Evolutionary conservation across 1,140 invertebrate genomes (phyloP), one percentile per base, ranked within the genome.

Genomic region (Asobara japonica): DNA sequence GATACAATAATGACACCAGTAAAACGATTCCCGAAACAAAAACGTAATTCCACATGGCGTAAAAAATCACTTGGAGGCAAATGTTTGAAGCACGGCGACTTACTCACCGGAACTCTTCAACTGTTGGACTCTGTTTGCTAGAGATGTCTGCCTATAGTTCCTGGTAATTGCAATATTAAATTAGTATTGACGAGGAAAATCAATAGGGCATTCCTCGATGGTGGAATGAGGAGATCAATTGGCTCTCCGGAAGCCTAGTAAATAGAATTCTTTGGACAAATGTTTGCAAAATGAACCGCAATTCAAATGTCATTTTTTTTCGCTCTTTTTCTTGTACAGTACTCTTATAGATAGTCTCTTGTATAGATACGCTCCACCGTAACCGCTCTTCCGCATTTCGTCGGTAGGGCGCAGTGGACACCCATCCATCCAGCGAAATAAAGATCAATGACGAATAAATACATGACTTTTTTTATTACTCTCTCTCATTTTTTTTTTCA

Each of bases 81-180:
- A 36, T 56, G 8, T 5, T 56, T 25, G 22, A 25, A 25, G 18
- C 11, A 25, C 11, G 7, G 11, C 22, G 25, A 56, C n/a, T 36
- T 7, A 51, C 4, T 56, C 16, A 25, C 8, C 0, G 22, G 22
- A 56, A 56, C 22, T 25, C 51, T 56, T 3, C 5, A 16, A 18
- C 13, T 45, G 3, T 45, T 38, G 36, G 10, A 38, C 10, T 38
- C n/a, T 45, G 18, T 16, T 45, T 16, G 18, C 41, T 16, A 13
- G 18, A 70, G 38, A 25, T 64, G 36, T 13, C 13, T 29, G 22
- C 29, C 60, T 73, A 70, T 75, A 64, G n/a, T 65, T 45, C 73
- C 72, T 48, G 75, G 76, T 77, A 79, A 81, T 84, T 80, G 76
- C 76, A 79, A 85, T 85, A 87, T 85, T 85, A 79, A 82, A 87